Evolutionary conservation across 2,113 vertebrate species (phyloP).

Genomic region (Rafetus swinhoei): DNA sequence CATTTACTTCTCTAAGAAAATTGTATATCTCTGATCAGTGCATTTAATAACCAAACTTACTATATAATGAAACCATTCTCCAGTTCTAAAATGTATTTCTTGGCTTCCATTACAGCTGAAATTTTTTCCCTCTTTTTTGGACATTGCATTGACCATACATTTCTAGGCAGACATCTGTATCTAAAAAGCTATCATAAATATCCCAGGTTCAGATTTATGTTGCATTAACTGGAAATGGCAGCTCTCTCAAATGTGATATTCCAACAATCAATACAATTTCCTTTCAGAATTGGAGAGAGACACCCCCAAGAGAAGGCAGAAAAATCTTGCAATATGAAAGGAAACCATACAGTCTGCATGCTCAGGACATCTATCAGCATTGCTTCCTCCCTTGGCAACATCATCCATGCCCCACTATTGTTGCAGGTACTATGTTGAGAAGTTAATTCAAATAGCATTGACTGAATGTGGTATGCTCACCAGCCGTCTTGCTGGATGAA

Average conservation of each 20-base stretch:
- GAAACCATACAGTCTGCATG: neutral
- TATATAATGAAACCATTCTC: neutral
- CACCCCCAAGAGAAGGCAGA: neutral
- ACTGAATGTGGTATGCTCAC: neutral
- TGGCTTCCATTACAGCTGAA: neutral
- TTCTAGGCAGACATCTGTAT: conserved; percentile 52
- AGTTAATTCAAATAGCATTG: neutral
- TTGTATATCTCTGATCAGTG: neutral
- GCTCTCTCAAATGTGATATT: conserved; percentile 6
- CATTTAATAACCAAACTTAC: neutral
- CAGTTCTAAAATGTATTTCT: neutral
- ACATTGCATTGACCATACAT: neutral
- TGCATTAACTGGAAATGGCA: conserved; percentile 54
- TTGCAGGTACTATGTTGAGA: neutral
- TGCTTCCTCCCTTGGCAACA: neutral
- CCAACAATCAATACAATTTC: conserved; percentile 62
- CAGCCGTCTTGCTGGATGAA: neutral
- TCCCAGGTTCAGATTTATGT: conserved; percentile 60
- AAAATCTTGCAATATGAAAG: neutral
- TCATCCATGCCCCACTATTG: neutral
- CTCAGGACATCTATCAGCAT: fast-evolving
- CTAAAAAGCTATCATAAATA: conserved; percentile 60
- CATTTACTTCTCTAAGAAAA: neutral
- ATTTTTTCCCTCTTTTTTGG: neutral
- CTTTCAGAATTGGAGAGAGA: neutral